phyloP scores from a whole-genome alignment of 2,888 invertebrate species.

The Caenorhabditis panamensis region DNA sequence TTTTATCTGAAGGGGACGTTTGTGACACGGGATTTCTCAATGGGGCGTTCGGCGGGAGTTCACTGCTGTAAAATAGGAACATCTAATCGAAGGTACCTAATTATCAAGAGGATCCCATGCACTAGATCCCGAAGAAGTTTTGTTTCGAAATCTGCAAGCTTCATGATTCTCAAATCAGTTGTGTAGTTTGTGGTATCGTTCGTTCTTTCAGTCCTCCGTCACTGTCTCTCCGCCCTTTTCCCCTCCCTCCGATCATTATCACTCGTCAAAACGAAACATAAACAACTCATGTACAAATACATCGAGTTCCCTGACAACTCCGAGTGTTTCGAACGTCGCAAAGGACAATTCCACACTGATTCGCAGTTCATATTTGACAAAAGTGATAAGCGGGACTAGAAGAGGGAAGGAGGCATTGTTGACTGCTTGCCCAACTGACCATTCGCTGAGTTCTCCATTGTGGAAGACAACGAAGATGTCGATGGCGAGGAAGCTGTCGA shows the following conservation, averaged over 20 bases:
- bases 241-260: neutral
- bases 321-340: slow-evolving; percentile 23
- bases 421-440: slow-evolving; percentile 19
- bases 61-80: no score
- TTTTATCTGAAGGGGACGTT: no score
- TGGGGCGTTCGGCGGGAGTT: no score
- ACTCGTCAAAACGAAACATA: neutral
- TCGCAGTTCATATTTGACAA: slow-evolving; percentile 11
- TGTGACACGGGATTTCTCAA: no score
- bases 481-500: slow-evolving; percentile 40
- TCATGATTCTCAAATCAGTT: no score
- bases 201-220: neutral
- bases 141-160: no score
- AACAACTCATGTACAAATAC: neutral
- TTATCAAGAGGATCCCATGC: no score
- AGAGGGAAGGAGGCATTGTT: slow-evolving; percentile 10
- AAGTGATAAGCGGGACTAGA: slow-evolving; percentile 22
- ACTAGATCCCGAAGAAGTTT: no score
- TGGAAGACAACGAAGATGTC: slow-evolving; percentile 35
- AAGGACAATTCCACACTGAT: slow-evolving; percentile 1
- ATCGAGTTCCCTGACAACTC: slow-evolving; percentile 19
- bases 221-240: neutral
- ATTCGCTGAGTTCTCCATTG: neutral
- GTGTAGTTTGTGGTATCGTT: slow-evolving; percentile 1
- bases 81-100: no score